Evolutionary conservation across 2,113 vertebrate genomes (phyloP).

Genomic region (Monarcha castaneiventris): DNA sequence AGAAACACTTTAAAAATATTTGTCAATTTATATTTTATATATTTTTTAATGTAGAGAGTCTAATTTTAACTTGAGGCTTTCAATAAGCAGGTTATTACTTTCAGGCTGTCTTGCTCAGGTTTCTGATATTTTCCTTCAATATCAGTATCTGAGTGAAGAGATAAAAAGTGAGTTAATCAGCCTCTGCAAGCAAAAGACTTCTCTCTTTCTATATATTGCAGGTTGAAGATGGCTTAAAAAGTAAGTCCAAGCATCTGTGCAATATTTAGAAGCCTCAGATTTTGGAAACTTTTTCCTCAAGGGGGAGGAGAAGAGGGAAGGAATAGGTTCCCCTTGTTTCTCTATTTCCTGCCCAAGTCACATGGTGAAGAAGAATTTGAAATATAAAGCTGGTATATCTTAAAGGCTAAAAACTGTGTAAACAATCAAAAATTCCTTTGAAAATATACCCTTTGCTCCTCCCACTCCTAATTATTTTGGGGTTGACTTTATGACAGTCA

Average conservation of each 20-base stretch:
- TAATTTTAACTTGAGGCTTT: neutral
- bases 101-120: neutral
- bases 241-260: neutral
- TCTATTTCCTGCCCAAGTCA: neutral
- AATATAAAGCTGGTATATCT: neutral
- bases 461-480: neutral
- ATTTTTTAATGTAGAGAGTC: neutral
- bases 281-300: neutral
- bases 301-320: neutral
- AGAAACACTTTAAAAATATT: neutral
- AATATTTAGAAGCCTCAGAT: neutral
- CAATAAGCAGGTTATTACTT: neutral
- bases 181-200: neutral
- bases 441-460: neutral
- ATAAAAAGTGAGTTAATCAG: neutral
- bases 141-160: neutral
- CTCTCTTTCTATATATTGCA: neutral
- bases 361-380: neutral
- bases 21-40: neutral
- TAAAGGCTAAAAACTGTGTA: neutral
- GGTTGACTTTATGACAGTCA: neutral
- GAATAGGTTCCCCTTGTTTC: neutral
- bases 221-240: neutral
- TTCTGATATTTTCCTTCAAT: neutral
- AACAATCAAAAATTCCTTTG: neutral